phyloP scores from a whole-genome alignment of 1,140 invertebrate genomes.

The Sycophaga agraensis region DNA sequence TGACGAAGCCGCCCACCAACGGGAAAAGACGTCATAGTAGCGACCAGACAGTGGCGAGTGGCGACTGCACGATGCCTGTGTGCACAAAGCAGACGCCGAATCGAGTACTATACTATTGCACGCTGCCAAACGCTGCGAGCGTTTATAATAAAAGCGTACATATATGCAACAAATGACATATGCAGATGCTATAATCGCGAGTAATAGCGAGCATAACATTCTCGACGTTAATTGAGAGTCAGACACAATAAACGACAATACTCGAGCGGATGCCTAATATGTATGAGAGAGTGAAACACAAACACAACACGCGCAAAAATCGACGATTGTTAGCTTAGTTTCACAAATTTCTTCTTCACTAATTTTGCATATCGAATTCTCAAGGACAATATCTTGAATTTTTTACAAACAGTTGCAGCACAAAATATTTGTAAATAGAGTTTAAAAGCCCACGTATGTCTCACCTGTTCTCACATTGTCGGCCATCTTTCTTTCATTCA shows the following conservation, averaged over 20 bases:
- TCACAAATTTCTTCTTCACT: background rate
- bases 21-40: background rate
- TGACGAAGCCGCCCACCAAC: background rate
- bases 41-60: too few species aligned
- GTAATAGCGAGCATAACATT: background rate
- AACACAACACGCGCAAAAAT: background rate
- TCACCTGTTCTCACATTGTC: conserved; percentile 48
- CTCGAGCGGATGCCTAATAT: background rate
- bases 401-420: background rate
- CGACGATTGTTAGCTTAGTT: background rate
- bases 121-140: too few species aligned
- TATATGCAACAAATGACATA: background rate
- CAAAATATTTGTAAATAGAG: background rate
- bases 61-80: background rate
- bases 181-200: too few species aligned
- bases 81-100: background rate
- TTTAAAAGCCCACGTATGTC: conserved; percentile 27
- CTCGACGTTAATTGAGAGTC: background rate
- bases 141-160: background rate
- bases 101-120: too few species aligned
- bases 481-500: conserved; percentile 44
- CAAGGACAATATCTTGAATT: background rate
- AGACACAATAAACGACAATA: background rate
- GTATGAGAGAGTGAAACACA: too few species aligned
- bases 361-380: background rate